Evolutionary conservation across 2,888 invertebrate genomes (phyloP), one percentile per base, ranked within the genome.

Genomic region (Laothoe populi): DNA sequence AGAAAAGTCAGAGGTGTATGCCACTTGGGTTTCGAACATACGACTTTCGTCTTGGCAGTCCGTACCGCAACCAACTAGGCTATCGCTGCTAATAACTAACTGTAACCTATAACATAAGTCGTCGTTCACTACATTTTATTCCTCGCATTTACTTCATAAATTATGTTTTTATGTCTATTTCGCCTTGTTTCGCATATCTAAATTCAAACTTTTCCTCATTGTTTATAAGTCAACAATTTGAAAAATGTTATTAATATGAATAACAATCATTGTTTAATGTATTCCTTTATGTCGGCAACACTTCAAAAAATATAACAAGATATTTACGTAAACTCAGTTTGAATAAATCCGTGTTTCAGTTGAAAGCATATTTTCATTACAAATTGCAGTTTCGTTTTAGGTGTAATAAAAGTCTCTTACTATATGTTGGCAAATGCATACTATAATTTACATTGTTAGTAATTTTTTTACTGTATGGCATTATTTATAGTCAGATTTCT

Each of bases 281-380:
- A n/a, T 24, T 48, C n/a, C 11, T 21, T 8, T 44, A 19, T 44
- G 19, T 19, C 2, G 5, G 19, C 19, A 45, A 7, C 11, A 8
- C 21, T 10, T 16, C 19, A 45, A 45, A 21, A 16, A 19, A 8
- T 45, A 45, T 45, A 45, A 23, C 13, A 24, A 10, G 11, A 23
- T 46, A 46, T 46, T 46, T 46, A 46, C 19, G 13, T 46, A 31
- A 31, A 31, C n/a, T 2, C 42, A 16, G n/a, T 48, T 46, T 31
- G 7, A n/a, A 7, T 26, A 7, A 4, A 49, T n/a, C 5, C 13
- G 16, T 26, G 24, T 49, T 49, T 26, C 26, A 26, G n/a, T 49
- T 49, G 5, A n/a, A 26, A 10, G 45, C 19, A 1, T 48, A 48
- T 13, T n/a, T n/a, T n/a, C n/a, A n/a, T n/a, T n/a, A n/a, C n/a